Evolutionary conservation across 2,888 invertebrate genomes (phyloP).

Genomic region (Agrenia bidenticulata): DNA sequence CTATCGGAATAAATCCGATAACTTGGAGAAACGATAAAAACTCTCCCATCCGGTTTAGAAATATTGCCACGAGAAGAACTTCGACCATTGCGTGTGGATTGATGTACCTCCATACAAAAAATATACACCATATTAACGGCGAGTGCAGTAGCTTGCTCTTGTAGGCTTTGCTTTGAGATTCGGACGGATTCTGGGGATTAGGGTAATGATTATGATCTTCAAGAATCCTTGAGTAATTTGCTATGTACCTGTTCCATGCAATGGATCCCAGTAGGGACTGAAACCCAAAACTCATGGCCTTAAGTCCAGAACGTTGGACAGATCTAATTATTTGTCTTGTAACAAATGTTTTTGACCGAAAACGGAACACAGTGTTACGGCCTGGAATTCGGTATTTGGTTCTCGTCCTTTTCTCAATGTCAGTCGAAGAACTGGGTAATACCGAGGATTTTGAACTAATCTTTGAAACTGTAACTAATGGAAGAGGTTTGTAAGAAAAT

Average conservation of each 20-base stretch:
- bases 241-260: constrained; percentile 82
- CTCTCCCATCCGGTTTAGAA: constrained; percentile 78
- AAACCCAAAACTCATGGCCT: constrained; percentile 53
- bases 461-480: constrained; percentile 2
- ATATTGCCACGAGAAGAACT: constrained; percentile 71
- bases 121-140: constrained; percentile 71
- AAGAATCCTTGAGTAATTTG: constrained; percentile 73
- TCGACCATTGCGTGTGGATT: constrained; percentile 78
- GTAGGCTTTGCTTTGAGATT: constrained; percentile 37
- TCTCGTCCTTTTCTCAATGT: background rate
- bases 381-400: no score
- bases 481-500: constrained; percentile 19
- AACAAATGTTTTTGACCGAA: background rate
- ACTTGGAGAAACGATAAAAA: constrained; percentile 71
- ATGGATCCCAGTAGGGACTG: constrained; percentile 73
- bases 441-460: background rate
- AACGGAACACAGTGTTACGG: no score
- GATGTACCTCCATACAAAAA: constrained; percentile 73
- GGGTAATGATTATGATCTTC: constrained; percentile 62
- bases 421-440: background rate
- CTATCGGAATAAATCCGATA: constrained; percentile 68
- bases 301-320: constrained; percentile 9
- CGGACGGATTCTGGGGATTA: constrained; percentile 55
- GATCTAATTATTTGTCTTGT: constrained; percentile 8
- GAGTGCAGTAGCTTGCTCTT: constrained; percentile 64